Conservation (phyloP, 2,113 vertebrate genomes). For the Cacatua alba region DNA sequence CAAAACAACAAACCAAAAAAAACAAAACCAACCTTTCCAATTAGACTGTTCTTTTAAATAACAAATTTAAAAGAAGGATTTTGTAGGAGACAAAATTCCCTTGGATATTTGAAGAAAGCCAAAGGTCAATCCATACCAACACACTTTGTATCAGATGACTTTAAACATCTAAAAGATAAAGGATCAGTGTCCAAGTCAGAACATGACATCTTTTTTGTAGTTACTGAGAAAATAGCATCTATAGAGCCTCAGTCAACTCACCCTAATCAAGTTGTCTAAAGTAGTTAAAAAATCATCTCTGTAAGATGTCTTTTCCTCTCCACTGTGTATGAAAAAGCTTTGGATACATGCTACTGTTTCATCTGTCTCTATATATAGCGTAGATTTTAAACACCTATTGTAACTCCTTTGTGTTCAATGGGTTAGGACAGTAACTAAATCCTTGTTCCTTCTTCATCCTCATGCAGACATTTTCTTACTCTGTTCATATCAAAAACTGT, state of each 20-base stretch:
- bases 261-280: background rate
- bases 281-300: background rate
- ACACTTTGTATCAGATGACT: background rate
- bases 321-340: background rate
- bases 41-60: background rate
- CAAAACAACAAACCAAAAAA: too few relatives aligned
- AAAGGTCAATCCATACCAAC: background rate
- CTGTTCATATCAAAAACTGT: background rate
- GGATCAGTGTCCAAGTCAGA: background rate
- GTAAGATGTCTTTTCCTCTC: background rate
- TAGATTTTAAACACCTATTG: background rate
- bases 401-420: background rate
- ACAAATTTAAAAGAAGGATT: background rate
- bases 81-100: background rate
- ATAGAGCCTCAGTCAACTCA: background rate
- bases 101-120: background rate
- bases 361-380: background rate
- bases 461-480: background rate
- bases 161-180: background rate
- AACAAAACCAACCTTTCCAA: background rate
- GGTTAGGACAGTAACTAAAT: background rate
- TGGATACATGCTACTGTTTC: background rate
- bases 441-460: background rate
- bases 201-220: background rate
- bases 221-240: background rate